These are phyloP conservation scores for Crossaster papposus DNA, from an alignment of 53 echinoderm and acorn worm species.

Conservation along the genomic window DNA sequence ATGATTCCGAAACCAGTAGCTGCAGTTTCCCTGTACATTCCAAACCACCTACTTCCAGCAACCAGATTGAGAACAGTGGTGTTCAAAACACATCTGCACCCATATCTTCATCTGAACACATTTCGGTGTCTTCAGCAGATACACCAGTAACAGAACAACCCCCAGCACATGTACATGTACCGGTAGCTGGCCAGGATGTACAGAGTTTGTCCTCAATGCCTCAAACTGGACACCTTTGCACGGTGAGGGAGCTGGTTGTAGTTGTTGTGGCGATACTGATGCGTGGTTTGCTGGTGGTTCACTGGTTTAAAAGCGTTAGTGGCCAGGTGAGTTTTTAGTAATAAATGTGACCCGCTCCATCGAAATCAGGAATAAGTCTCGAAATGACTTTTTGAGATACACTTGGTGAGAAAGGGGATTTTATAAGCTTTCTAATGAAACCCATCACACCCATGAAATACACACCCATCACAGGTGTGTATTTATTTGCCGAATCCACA, in stretches of 20 bases:
- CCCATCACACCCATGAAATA: too few species aligned
- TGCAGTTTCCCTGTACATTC: constrained; percentile 19
- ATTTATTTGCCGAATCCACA: too few species aligned
- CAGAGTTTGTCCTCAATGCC: not conserved
- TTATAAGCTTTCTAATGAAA: too few species aligned
- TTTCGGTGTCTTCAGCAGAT: not conserved
- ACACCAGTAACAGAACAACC: not conserved
- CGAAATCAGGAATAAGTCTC: too few species aligned
- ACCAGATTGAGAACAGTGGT: not conserved
- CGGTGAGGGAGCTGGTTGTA: constrained; percentile 43
- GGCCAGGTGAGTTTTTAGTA: constrained; percentile 31
- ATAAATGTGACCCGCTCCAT: too few species aligned
- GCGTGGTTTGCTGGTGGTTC: constrained; percentile 15
- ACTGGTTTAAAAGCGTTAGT: constrained; percentile 19
- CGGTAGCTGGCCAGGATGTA: not conserved
- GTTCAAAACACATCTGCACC: not conserved
- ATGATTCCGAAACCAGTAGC: not conserved
- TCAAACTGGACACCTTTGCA: constrained; percentile 23
- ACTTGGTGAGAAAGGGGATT: too few species aligned
- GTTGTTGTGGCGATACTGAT: constrained; percentile 35
- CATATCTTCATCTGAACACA: constrained; percentile 15
- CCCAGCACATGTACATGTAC: not conserved
- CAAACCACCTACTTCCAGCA: not conserved
- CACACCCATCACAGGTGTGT: too few species aligned
- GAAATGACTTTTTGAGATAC: too few species aligned